Conservation (phyloP, 2,888 invertebrate species). For the Heliconius cydno region DNA sequence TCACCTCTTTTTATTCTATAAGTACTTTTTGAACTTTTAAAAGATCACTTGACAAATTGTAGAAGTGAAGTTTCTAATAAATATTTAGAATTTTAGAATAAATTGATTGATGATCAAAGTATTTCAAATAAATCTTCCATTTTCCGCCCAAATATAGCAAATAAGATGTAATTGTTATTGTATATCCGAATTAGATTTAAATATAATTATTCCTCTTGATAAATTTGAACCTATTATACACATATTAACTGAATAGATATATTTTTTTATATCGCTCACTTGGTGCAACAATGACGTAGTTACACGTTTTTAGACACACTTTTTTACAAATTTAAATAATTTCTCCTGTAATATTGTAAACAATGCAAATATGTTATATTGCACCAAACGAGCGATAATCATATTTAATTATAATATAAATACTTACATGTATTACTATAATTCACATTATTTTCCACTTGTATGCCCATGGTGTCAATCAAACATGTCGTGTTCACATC, state of each 20-base stretch:
- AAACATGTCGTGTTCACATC: conserved; percentile 48
- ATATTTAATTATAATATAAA: neutral
- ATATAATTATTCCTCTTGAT: neutral
- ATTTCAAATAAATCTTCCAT: neutral
- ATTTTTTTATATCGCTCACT: neutral
- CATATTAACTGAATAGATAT: no score
- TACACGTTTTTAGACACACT: neutral
- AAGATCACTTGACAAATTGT: neutral
- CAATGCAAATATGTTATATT: neutral
- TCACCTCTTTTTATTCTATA: neutral
- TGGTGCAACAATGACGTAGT: neutral
- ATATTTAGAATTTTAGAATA: neutral
- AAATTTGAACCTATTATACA: neutral
- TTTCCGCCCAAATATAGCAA: neutral
- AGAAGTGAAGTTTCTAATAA: neutral
- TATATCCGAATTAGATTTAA: neutral
- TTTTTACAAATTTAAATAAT: neutral
- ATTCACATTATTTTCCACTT: conserved; percentile 76
- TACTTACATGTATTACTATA: conserved; percentile 80
- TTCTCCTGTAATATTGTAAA: neutral
- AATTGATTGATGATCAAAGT: neutral
- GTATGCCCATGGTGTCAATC: conserved; percentile 73
- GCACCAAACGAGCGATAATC: neutral
- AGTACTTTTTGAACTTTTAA: neutral
- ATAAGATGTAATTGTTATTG: neutral